Conservation (phyloP, 2,113 vertebrate species). For the Xiphophorus hellerii region DNA sequence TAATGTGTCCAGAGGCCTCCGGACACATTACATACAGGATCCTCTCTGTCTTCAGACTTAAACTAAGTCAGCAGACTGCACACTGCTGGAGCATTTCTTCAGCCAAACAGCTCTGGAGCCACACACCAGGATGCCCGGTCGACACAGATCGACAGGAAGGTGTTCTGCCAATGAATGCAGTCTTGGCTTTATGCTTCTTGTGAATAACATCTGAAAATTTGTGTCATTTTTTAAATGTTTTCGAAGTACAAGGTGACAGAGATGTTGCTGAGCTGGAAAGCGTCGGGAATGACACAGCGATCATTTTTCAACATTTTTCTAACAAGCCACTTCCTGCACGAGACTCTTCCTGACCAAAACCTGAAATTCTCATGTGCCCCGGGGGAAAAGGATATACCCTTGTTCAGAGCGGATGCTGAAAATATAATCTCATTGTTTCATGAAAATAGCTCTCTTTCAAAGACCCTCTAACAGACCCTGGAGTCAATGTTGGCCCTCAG, state of each 20-base stretch:
- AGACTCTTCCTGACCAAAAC: background rate
- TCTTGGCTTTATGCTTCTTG: conserved; percentile 1
- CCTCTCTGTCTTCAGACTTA: conserved; percentile 1
- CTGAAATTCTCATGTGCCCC: conserved; percentile 1
- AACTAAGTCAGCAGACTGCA: conserved; percentile 10
- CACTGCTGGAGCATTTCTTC: background rate
- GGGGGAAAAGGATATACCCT: conserved; percentile 3
- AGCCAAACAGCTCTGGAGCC: background rate
- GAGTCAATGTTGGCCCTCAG: background rate
- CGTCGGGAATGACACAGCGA: background rate
- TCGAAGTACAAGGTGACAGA: background rate
- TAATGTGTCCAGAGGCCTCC: too few species aligned
- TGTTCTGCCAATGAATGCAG: background rate
- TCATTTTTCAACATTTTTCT: background rate
- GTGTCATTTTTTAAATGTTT: background rate
- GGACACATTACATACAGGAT: background rate
- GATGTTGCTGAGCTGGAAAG: background rate
- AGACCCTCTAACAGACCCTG: background rate
- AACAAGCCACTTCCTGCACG: conserved; percentile 13
- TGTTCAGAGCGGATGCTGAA: conserved; percentile 15
- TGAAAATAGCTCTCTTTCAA: conserved; percentile 12
- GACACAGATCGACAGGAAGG: background rate
- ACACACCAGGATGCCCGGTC: background rate
- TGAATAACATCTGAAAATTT: conserved; percentile 3
- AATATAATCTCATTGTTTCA: conserved; percentile 28